Conservation (phyloP, 2,113 vertebrate species). For the Polypterus bichir region DNA sequence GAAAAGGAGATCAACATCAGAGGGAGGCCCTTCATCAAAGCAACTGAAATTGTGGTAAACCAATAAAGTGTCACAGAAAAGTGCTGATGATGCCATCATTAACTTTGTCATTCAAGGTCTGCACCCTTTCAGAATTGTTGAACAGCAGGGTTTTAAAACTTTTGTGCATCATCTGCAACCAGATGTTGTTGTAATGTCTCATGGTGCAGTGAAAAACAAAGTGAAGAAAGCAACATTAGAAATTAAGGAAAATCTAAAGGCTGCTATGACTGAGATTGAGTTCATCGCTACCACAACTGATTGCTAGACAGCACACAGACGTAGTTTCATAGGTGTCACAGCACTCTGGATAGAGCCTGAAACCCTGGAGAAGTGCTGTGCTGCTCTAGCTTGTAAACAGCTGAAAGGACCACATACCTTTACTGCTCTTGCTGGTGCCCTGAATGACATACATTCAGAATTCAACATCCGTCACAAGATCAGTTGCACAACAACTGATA, state of each 20-base stretch:
- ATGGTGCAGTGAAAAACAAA: background rate
- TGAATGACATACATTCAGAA: too few species aligned
- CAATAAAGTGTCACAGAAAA: too few species aligned
- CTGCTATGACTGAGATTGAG: constrained; percentile 2
- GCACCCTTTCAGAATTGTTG: constrained; percentile 1
- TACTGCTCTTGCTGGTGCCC: too few species aligned
- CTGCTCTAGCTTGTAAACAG: background rate
- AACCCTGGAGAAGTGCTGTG: too few species aligned
- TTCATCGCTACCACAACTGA: background rate
- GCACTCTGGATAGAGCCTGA: constrained; percentile 3
- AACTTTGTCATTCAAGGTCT: background rate
- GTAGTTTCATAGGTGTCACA: background rate
- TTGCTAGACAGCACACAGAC: background rate
- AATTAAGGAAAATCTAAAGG: constrained; percentile 1
- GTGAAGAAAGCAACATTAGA: background rate
- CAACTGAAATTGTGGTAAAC: background rate
- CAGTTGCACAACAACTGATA: too few species aligned
- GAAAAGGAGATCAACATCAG: background rate
- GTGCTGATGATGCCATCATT: background rate
- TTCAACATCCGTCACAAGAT: too few species aligned
- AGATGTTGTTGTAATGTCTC: background rate
- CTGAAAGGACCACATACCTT: background rate
- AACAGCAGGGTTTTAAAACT: background rate
- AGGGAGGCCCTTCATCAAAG: background rate
- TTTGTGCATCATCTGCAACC: constrained; percentile 3